Conservation (phyloP, 2,113 vertebrate genomes). For the Shinisaurus crocodilurus region DNA sequence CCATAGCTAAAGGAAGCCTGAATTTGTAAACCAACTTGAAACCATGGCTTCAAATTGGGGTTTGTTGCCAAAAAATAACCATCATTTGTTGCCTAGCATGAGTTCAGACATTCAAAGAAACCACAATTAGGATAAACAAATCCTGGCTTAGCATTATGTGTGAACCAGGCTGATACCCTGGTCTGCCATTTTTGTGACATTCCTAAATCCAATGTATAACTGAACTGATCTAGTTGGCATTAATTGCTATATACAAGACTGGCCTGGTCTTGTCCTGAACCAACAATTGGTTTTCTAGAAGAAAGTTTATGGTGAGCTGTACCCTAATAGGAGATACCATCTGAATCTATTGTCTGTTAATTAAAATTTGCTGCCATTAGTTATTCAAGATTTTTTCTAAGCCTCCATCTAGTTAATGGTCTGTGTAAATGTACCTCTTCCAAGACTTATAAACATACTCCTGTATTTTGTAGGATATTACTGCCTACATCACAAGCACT, state of each 20-base stretch:
- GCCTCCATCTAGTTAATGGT: background rate
- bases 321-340: background rate
- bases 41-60: background rate
- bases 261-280: background rate
- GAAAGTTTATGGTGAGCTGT: background rate
- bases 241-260: background rate
- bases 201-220: background rate
- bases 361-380: background rate
- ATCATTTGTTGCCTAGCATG: background rate
- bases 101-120: background rate
- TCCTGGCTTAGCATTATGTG: background rate
- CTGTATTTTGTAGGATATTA: background rate
- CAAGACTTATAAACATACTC: background rate
- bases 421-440: background rate
- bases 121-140: background rate
- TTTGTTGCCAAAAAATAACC: background rate
- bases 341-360: background rate
- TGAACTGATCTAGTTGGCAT: background rate
- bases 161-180: background rate
- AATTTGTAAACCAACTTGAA: conserved; percentile 5
- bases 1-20: background rate
- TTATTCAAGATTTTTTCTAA: background rate
- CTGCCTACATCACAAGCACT: background rate
- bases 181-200: background rate
- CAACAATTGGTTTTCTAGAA: background rate